phyloP scores from a whole-genome alignment of 1,140 invertebrate species.

The Tetramorium alpestre region DNA sequence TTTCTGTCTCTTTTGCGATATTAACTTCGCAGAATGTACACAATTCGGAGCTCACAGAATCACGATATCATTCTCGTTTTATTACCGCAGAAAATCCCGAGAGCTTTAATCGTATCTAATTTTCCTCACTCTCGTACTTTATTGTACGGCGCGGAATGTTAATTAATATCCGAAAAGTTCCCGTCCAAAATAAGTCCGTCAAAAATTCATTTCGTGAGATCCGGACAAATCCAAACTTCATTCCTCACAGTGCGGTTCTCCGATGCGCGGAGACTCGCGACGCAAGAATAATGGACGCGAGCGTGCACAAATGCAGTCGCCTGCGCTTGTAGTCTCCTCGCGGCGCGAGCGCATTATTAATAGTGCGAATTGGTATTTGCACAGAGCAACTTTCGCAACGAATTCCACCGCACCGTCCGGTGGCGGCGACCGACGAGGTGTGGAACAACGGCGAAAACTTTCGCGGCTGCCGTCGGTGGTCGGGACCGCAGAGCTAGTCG shows the following conservation, averaged over 20 bases:
- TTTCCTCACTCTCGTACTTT: background rate
- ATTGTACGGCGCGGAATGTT: background rate
- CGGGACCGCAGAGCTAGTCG: slow-evolving; percentile 23
- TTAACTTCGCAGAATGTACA: background rate
- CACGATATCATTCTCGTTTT: background rate
- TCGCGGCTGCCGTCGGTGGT: slow-evolving; percentile 39
- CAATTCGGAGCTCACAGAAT: background rate
- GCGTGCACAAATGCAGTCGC: background rate
- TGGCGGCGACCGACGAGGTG: slow-evolving; percentile 39
- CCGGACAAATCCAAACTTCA: background rate
- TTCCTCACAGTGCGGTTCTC: background rate
- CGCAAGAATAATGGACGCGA: background rate
- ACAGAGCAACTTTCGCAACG: slow-evolving; percentile 56
- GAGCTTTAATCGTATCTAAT: background rate
- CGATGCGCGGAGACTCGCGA: background rate
- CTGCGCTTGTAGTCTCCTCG: background rate
- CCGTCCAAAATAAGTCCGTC: background rate
- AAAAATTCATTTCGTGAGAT: background rate
- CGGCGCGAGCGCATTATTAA: slow-evolving; percentile 26
- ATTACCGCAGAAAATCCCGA: background rate
- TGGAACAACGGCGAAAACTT: slow-evolving; percentile 58
- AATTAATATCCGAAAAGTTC: background rate
- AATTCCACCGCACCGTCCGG: slow-evolving; percentile 53
- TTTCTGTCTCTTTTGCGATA: slow-evolving; percentile 13
- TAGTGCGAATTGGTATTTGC: slow-evolving; percentile 35